Conservation (phyloP, 2,113 vertebrate species). For the Castor canadensis region DNA sequence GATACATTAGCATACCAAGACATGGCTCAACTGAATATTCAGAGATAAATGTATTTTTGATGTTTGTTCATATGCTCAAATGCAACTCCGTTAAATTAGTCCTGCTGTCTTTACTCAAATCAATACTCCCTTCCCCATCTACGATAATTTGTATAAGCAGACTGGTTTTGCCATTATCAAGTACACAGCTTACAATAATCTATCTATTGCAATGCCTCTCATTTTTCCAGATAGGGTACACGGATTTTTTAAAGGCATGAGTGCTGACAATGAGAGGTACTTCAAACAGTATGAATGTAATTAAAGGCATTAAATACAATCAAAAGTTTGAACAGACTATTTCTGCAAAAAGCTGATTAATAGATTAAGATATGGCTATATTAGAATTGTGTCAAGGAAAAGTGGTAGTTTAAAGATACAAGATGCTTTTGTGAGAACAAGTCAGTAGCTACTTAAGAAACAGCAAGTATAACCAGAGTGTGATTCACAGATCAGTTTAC, state of each 20-base stretch:
- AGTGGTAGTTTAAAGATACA: background rate
- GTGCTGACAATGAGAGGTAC: background rate
- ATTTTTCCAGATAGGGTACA: background rate
- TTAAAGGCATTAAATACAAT: background rate
- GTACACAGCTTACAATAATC: background rate
- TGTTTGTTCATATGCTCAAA: background rate
- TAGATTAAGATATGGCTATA: background rate
- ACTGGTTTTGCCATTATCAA: background rate
- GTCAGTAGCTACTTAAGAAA: background rate
- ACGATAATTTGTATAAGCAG: background rate
- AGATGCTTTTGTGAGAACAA: background rate
- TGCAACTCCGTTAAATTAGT: background rate
- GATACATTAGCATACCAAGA: background rate
- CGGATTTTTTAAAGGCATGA: background rate
- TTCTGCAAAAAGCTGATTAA: background rate
- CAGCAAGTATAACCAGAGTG: background rate
- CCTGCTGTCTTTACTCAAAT: background rate
- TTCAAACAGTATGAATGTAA: slow-evolving; percentile 8
- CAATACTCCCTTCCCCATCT: background rate
- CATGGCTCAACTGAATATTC: background rate
- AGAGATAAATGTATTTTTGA: background rate
- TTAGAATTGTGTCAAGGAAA: background rate
- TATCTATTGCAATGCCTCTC: background rate
- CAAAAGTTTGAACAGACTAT: background rate
- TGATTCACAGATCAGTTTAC: background rate